Conservation (phyloP, 1,140 invertebrate genomes). For the Drosophila ficusphila region DNA sequence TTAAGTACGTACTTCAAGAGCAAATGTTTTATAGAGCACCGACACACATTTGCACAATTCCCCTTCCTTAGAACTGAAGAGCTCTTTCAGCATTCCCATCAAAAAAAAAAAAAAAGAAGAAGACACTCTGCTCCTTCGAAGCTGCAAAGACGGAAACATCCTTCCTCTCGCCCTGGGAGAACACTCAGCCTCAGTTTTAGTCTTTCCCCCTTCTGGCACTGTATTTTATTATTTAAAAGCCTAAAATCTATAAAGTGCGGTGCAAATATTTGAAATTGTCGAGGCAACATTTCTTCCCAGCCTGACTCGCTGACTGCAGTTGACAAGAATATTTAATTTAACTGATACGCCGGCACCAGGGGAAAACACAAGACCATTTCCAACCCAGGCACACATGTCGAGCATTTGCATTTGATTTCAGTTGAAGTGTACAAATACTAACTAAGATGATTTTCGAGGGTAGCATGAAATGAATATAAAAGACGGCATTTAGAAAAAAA, state of each 20-base stretch:
- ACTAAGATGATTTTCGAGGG: neutral
- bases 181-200: slow-evolving; percentile 32
- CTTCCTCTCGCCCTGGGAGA: slow-evolving; percentile 22
- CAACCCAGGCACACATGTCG: slow-evolving; percentile 31
- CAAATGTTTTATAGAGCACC: slow-evolving; percentile 78
- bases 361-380: slow-evolving; percentile 32
- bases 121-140: slow-evolving; percentile 55
- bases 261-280: slow-evolving; percentile 81
- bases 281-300: slow-evolving; percentile 62
- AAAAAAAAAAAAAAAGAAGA: slow-evolving; percentile 28
- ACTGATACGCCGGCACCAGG: slow-evolving; percentile 30
- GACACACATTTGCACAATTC: slow-evolving; percentile 50
- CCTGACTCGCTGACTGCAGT: slow-evolving; percentile 75
- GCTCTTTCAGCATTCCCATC: slow-evolving; percentile 39
- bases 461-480: neutral
- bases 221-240: slow-evolving; percentile 81
- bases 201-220: slow-evolving; percentile 14
- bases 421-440: slow-evolving; percentile 22
- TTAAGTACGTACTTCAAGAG: slow-evolving; percentile 78
- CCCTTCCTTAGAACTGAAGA: slow-evolving; percentile 23
- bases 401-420: slow-evolving; percentile 50
- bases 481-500: neutral
- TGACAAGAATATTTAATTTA: slow-evolving; percentile 82
- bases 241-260: slow-evolving; percentile 81
- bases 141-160: slow-evolving; percentile 50